Conservation (phyloP, 1,140 invertebrate genomes). For the Yoshiicerus persimilis region DNA sequence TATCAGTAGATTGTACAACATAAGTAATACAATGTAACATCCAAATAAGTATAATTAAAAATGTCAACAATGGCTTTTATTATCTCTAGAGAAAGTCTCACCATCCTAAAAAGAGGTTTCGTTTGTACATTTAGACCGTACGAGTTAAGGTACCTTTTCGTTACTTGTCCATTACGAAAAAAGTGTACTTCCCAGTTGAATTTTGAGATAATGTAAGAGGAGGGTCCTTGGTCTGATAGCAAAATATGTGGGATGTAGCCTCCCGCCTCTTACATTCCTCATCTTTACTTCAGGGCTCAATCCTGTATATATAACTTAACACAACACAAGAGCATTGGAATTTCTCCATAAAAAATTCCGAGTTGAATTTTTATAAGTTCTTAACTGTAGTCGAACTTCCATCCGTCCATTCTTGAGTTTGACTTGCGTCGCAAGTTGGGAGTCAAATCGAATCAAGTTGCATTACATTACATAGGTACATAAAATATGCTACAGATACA, state of each 20-base stretch:
- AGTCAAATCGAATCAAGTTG: background rate
- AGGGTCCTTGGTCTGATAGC: slow-evolving; percentile 5
- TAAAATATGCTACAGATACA: background rate
- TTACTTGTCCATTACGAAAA: background rate
- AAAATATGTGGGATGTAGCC: background rate
- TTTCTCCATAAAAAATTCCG: background rate
- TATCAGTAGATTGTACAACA: background rate
- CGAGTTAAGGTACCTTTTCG: background rate
- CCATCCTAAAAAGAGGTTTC: background rate
- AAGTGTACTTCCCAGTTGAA: background rate
- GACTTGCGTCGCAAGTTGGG: background rate
- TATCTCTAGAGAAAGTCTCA: background rate
- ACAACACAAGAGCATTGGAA: background rate
- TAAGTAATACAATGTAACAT: background rate
- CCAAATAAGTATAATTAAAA: background rate
- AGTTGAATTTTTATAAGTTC: background rate
- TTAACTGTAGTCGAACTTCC: background rate
- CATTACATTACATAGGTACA: background rate
- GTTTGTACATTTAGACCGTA: background rate
- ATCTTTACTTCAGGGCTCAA: background rate
- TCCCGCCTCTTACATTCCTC: slow-evolving; percentile 13
- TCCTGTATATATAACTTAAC: background rate
- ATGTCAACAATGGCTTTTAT: slow-evolving; percentile 7
- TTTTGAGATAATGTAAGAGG: slow-evolving; percentile 1
- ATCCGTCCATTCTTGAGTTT: background rate